Conservation (phyloP, 2,888 invertebrate species). For the Isoperla grammatica region DNA sequence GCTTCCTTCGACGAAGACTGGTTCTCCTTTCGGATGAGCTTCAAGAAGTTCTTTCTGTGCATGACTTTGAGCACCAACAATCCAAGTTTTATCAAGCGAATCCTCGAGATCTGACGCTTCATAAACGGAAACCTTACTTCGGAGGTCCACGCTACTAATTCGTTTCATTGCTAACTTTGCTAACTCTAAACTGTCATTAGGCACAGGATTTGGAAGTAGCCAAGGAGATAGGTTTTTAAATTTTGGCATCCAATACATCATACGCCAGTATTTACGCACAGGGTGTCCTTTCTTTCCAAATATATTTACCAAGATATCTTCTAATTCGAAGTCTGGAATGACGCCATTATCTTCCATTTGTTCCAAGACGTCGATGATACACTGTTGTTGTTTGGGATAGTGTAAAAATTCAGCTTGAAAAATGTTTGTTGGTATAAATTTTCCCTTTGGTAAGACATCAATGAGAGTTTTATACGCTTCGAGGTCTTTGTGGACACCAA, state of each 20-base stretch:
- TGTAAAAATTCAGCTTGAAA: slow-evolving; percentile 89
- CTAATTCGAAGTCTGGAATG: slow-evolving; percentile 86
- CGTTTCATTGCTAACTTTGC: slow-evolving; percentile 77
- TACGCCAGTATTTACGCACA: slow-evolving; percentile 46
- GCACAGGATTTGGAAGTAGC: slow-evolving; percentile 71
- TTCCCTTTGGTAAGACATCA: slow-evolving; percentile 83
- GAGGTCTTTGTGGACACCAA: slow-evolving; percentile 80
- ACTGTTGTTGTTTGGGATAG: slow-evolving; percentile 93
- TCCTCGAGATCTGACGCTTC: slow-evolving; percentile 65
- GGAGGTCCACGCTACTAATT: slow-evolving; percentile 76
- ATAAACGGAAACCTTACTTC: slow-evolving; percentile 59
- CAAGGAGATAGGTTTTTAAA: slow-evolving; percentile 87
- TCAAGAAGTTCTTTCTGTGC: slow-evolving; percentile 64
- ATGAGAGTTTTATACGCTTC: slow-evolving; percentile 81
- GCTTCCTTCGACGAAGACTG: slow-evolving; percentile 80
- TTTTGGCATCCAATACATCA: slow-evolving; percentile 73
- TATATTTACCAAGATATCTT: slow-evolving; percentile 70
- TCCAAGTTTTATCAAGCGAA: slow-evolving; percentile 83
- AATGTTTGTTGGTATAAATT: slow-evolving; percentile 73
- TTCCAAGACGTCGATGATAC: slow-evolving; percentile 81
- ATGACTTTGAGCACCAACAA: slow-evolving; percentile 80
- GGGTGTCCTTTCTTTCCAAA: slow-evolving; percentile 71
- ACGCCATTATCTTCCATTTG: slow-evolving; percentile 95
- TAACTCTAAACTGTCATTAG: slow-evolving; percentile 67
- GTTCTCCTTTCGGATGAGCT: slow-evolving; percentile 54